Evolutionary conservation across 2,113 vertebrate genomes (phyloP).

Genomic region (Hiodon tergisus): DNA sequence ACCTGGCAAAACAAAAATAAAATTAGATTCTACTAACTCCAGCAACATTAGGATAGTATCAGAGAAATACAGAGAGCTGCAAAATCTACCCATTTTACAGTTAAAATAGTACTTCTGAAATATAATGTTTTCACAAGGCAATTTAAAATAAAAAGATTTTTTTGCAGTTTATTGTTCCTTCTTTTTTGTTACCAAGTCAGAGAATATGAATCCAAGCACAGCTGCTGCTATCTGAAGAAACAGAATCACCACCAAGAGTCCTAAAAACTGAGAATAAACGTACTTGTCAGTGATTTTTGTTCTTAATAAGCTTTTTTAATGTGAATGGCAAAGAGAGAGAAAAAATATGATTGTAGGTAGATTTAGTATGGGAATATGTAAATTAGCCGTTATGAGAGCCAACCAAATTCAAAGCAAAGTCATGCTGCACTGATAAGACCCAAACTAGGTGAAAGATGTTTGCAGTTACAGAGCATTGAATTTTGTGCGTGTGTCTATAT

Average conservation of each 20-base stretch:
- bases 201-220: conserved; percentile 61
- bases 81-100: not conserved
- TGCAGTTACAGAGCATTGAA: too few species aligned
- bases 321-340: not conserved
- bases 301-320: not conserved
- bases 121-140: too few species aligned
- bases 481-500: too few species aligned
- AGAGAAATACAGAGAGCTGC: not conserved
- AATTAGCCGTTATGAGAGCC: too few species aligned
- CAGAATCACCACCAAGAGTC: conserved; percentile 53
- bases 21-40: not conserved
- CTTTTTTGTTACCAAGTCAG: conserved; percentile 55
- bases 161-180: not conserved
- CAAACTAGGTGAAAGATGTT: too few species aligned
- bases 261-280: conserved; percentile 57
- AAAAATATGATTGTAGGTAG: not conserved
- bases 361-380: too few species aligned
- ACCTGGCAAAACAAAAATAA: conserved; percentile 42
- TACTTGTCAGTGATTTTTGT: not conserved
- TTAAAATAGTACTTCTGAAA: not conserved
- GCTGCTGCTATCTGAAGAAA: conserved; percentile 64
- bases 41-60: not conserved
- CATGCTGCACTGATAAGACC: too few species aligned
- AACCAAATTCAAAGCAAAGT: not conserved
- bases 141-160: not conserved